These are phyloP conservation scores for Sphaerophoria rueppellii DNA, from an alignment of 2,888 invertebrate species.

Conservation along the genomic window DNA sequence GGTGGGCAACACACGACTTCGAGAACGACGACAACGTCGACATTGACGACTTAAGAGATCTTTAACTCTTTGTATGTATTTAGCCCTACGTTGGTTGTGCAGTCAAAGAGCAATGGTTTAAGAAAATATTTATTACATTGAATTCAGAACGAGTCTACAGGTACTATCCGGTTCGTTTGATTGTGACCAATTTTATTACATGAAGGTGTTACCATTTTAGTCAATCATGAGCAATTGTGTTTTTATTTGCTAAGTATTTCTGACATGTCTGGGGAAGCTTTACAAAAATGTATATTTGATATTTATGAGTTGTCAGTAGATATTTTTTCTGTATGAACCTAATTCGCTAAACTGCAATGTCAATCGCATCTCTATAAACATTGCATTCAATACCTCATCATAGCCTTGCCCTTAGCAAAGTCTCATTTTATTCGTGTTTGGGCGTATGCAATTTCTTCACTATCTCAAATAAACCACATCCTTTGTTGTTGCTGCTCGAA, in stretches of 20 bases:
- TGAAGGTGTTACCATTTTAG: too few relatives aligned
- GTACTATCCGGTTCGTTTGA: slow-evolving; percentile 4
- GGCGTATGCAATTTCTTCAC: slow-evolving; percentile 45
- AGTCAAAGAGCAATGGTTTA: slow-evolving; percentile 47
- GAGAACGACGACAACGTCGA: slow-evolving; percentile 33
- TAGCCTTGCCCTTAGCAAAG: slow-evolving; percentile 39
- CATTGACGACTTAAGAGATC: slow-evolving; percentile 54
- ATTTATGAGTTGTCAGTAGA: background rate
- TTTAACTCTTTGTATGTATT: slow-evolving; percentile 24
- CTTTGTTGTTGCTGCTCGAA: slow-evolving; percentile 20
- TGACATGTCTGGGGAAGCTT: too few relatives aligned
- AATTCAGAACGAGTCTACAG: slow-evolving; percentile 3
- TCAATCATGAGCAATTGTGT: too few relatives aligned
- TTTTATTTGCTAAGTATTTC: too few relatives aligned
- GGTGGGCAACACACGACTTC: slow-evolving; percentile 55
- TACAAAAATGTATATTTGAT: background rate
- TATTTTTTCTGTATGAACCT: background rate
- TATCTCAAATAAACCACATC: slow-evolving; percentile 46
- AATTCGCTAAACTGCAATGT: background rate
- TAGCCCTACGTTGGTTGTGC: background rate
- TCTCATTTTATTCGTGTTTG: slow-evolving; percentile 43
- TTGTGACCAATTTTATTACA: background rate
- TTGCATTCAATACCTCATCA: slow-evolving; percentile 18
- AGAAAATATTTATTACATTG: slow-evolving; percentile 36
- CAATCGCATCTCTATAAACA: slow-evolving; percentile 7